Evolutionary conservation across 2,797 vertebrate species (phyloP).

Genomic region (Fistularia commersonii): DNA sequence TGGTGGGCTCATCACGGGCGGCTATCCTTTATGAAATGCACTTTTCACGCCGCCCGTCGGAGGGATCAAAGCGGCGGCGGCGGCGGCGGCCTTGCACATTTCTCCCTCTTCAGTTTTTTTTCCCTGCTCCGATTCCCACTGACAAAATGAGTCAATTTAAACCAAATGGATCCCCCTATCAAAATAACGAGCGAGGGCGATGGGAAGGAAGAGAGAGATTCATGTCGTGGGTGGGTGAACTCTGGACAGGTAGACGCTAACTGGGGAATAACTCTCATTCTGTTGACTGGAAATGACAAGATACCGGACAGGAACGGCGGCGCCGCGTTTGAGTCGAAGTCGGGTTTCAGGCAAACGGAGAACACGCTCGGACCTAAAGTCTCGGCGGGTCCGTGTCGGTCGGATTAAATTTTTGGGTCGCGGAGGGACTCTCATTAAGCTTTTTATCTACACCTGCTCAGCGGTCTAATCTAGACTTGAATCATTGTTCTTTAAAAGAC

Average conservation of each 20-base stretch:
- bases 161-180: slow-evolving; percentile 63
- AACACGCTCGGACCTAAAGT: too few relatives aligned
- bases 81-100: slow-evolving; percentile 50
- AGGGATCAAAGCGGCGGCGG: slow-evolving; percentile 69
- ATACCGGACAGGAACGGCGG: too few relatives aligned
- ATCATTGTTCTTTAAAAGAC: not conserved
- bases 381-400: not conserved
- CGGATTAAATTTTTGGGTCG: not conserved
- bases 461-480: not conserved
- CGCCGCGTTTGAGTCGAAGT: too few relatives aligned
- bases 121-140: slow-evolving; percentile 54
- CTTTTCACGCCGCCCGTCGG: slow-evolving; percentile 69
- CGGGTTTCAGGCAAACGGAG: too few relatives aligned
- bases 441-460: not conserved
- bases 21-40: slow-evolving; percentile 78
- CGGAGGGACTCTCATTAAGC: not conserved
- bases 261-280: slow-evolving; percentile 25
- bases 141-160: slow-evolving; percentile 77
- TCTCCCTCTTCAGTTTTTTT: slow-evolving; percentile 49
- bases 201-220: slow-evolving; percentile 36
- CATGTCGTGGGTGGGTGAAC: slow-evolving; percentile 30
- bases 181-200: slow-evolving; percentile 50
- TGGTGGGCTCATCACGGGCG: slow-evolving; percentile 69
- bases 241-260: slow-evolving; percentile 46
- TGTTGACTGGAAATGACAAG: too few relatives aligned